Conservation (phyloP, 2,797 vertebrate genomes). For the Oryzias dopingdopingensis region DNA sequence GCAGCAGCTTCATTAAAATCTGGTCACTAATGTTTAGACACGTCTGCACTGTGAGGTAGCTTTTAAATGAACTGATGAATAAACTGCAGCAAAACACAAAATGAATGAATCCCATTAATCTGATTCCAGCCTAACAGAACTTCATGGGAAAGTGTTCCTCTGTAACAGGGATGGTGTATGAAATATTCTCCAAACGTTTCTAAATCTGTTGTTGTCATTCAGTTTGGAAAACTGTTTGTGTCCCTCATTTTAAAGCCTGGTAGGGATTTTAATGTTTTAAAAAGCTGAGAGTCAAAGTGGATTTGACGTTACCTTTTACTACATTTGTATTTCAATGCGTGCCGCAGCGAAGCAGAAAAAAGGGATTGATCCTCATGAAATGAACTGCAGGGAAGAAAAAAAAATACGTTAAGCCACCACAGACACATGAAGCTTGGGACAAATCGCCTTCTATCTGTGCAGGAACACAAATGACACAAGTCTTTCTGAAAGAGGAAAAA, state of each 20-base stretch:
- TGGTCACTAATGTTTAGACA: background rate
- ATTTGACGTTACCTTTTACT: background rate
- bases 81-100: too few relatives aligned
- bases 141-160: too few relatives aligned
- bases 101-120: too few relatives aligned
- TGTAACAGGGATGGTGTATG: too few relatives aligned
- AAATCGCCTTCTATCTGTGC: slow-evolving; percentile 34
- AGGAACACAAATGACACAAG: slow-evolving; percentile 29
- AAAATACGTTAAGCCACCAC: slow-evolving; percentile 23
- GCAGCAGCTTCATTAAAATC: background rate
- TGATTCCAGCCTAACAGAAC: too few relatives aligned
- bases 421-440: slow-evolving; percentile 41
- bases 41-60: background rate
- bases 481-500: slow-evolving; percentile 8
- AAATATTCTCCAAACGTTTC: too few relatives aligned
- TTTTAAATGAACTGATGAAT: background rate
- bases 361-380: slow-evolving; percentile 26
- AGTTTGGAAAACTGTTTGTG: too few relatives aligned
- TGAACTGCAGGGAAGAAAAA: slow-evolving; percentile 30
- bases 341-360: slow-evolving; percentile 6
- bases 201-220: too few relatives aligned
- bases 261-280: too few relatives aligned
- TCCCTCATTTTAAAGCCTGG: too few relatives aligned
- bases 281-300: too few relatives aligned
- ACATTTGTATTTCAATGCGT: slow-evolving; percentile 4